Evolutionary conservation across 2,113 vertebrate species (phyloP).

Genomic region (Glaucomys volans): DNA sequence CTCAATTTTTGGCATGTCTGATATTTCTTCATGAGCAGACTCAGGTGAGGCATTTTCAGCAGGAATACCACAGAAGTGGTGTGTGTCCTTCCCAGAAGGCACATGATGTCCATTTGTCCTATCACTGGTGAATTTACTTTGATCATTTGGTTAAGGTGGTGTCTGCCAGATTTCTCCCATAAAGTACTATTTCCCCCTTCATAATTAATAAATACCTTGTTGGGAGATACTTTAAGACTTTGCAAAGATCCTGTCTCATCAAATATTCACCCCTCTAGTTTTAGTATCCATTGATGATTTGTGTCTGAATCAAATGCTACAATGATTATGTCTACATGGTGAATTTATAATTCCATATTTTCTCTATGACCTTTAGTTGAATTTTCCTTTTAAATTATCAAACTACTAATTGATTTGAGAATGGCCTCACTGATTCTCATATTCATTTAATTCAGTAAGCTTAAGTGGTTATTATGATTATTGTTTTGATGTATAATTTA

Average conservation of each 20-base stretch:
- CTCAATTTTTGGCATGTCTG: background rate
- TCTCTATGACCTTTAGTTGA: slow-evolving; percentile 11
- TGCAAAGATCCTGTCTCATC: slow-evolving; percentile 56
- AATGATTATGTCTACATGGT: background rate
- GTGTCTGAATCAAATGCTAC: slow-evolving; percentile 29
- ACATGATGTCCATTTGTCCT: background rate
- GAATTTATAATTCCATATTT: slow-evolving; percentile 24
- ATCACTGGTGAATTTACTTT: slow-evolving; percentile 56
- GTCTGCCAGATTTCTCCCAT: slow-evolving; percentile 55
- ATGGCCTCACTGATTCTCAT: background rate
- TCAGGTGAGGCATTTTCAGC: background rate
- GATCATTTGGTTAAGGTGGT: slow-evolving; percentile 66
- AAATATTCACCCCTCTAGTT: slow-evolving; percentile 60
- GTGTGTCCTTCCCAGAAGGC: background rate
- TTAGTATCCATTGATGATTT: slow-evolving; percentile 45
- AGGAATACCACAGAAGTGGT: slow-evolving; percentile 7
- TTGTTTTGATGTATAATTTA: slow-evolving; percentile 20
- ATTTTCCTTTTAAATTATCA: slow-evolving; percentile 42
- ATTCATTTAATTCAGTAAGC: background rate
- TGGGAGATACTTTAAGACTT: slow-evolving; percentile 64
- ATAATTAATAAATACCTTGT: slow-evolving; percentile 74
- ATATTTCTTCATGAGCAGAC: slow-evolving; percentile 4
- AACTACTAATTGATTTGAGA: background rate
- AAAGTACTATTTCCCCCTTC: slow-evolving; percentile 54
- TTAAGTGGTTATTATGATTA: background rate